Base-by-base conservation (phyloP, 1,140 invertebrate species). In the Mycetomoellerius zeteki region DNA sequence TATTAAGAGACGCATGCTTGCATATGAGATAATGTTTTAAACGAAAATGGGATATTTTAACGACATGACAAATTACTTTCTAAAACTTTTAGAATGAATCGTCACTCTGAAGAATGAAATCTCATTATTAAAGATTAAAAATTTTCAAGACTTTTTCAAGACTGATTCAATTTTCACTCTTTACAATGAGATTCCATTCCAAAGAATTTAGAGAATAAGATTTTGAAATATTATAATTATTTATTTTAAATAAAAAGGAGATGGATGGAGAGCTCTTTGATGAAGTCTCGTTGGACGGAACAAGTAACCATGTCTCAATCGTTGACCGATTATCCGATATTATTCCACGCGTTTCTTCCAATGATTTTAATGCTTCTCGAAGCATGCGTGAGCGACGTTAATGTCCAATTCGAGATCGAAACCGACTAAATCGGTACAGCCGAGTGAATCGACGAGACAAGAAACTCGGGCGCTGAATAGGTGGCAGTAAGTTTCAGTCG, bases 371-470 rank as follows among this genome's bases (percentile, higher is more conserved):
- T 75, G 12, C 21, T 30, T 33, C 14, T 73, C 24, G 54, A 60
- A 62, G 37, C 33, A 12, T 27, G 19, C 80, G 69, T 84, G 24
- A 54, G 19, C 24, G 27, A 58, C 7, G 43, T 75, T 47, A 60
- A 73, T 24, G 69, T 84, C 43, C n/a, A 56, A 19, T 50, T 30
- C 14, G 50, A 67, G 30, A 78, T 80, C 60, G 76, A 69, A 65
- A 7, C 33, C 8, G 72, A 81, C 21, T 52, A 78, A 78, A 85
- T 77, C 30, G 82, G 52, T 43, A 52, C 72, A 21, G 54, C 21
- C 72, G 30, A 85, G 47, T 84, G 86, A 93, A 92, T 92, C 87
- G 88, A 91, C 88, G 85, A 91, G 92, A 91, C 92, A 94, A 91
- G 90, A 87, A 91, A 93, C 92, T 72, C 54, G 80, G 81, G 69